phyloP scores from a whole-genome alignment of 2,797 vertebrate genomes.

The Cyclopterus lumpus region DNA sequence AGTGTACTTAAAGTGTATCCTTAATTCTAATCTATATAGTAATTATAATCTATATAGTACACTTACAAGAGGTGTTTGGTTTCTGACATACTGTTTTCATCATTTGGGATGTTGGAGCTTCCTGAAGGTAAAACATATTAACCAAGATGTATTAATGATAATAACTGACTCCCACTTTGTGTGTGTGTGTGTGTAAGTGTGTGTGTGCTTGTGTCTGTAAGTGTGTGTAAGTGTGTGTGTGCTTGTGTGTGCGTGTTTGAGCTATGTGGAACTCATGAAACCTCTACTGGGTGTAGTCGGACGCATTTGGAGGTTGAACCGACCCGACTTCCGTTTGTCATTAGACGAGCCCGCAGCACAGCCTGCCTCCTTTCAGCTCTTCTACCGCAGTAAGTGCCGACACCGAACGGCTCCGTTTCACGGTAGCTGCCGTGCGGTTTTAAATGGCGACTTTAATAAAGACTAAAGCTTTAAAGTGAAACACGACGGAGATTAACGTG shows the following conservation, averaged over 20 bases:
- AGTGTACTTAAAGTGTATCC: too few species aligned
- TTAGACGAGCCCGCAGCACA: slow-evolving; percentile 5
- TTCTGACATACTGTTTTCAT: too few species aligned
- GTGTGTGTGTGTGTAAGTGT: neutral
- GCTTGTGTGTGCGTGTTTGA: too few species aligned
- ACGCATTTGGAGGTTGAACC: slow-evolving; percentile 32
- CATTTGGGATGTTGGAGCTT: too few species aligned
- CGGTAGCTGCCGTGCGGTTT: rapidly evolving
- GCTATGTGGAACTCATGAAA: neutral
- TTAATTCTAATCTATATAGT: too few species aligned
- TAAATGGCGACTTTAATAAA: rapidly evolving
- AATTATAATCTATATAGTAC: too few species aligned
- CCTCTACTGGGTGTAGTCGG: slow-evolving; percentile 41
- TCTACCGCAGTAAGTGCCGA: slow-evolving; percentile 4
- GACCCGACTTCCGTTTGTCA: slow-evolving; percentile 45
- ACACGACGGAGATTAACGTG: neutral
- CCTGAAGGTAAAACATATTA: too few species aligned
- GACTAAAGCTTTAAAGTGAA: neutral
- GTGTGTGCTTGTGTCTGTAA: too few species aligned
- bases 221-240: neutral
- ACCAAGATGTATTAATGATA: too few species aligned
- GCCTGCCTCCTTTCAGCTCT: neutral
- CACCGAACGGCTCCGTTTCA: rapidly evolving
- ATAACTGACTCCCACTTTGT: too few species aligned
- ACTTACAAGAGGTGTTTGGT: too few species aligned